These are phyloP conservation scores for Carterocephalus palaemon DNA, from an alignment of 2,888 invertebrate species.

Conservation along the genomic window DNA sequence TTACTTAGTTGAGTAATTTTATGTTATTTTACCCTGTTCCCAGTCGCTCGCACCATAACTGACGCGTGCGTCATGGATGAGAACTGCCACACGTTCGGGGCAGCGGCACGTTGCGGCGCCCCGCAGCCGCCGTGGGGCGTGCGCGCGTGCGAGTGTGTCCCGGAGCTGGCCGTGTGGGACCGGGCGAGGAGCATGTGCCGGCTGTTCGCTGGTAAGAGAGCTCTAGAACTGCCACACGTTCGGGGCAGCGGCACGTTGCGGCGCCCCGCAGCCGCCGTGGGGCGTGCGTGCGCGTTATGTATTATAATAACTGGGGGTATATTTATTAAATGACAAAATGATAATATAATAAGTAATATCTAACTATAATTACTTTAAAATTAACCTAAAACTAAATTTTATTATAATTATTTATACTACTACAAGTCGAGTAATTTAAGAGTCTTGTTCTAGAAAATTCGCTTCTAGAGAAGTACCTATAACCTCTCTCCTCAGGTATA, in stretches of 20 bases:
- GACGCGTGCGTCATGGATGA: slow-evolving; percentile 54
- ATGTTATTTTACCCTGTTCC: slow-evolving; percentile 11
- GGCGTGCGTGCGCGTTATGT: slow-evolving; percentile 49
- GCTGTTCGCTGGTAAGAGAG: slow-evolving; percentile 53
- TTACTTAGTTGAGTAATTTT: too few species aligned
- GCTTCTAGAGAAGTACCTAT: too few species aligned
- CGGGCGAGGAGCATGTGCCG: slow-evolving; percentile 48
- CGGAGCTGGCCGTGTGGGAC: slow-evolving; percentile 57
- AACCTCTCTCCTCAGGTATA: too few species aligned
- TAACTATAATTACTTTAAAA: too few species aligned
- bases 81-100: slow-evolving; percentile 63
- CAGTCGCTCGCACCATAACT: slow-evolving; percentile 50
- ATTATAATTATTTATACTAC: too few species aligned
- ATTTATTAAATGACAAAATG: too few species aligned
- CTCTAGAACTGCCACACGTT: slow-evolving; percentile 59
- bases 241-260: slow-evolving; percentile 50
- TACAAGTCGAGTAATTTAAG: too few species aligned
- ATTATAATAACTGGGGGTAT: too few species aligned
- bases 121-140: slow-evolving; percentile 43
- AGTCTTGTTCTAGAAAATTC: too few species aligned
- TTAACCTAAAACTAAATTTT: too few species aligned
- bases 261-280: slow-evolving; percentile 41
- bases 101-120: slow-evolving; percentile 44
- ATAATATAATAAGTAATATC: too few species aligned
- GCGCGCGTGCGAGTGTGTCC: slow-evolving; percentile 52